These are phyloP conservation scores for Morelia viridis DNA, from an alignment of 2,797 vertebrate species.

Conservation along the genomic window DNA sequence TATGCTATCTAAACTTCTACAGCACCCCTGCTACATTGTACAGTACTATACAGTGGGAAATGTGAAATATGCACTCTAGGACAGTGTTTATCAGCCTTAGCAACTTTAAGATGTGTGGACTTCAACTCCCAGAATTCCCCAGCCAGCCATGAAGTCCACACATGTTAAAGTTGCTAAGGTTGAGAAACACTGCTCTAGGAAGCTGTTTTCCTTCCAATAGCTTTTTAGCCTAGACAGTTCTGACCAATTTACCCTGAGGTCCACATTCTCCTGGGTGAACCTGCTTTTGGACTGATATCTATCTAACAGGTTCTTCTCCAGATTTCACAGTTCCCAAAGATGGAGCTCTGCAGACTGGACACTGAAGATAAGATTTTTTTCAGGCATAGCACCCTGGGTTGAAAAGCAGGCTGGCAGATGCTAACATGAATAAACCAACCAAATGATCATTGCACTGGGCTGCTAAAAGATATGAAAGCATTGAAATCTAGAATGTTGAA, in stretches of 20 bases:
- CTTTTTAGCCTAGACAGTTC: not conserved
- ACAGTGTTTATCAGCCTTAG: too few relatives aligned
- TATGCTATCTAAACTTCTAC: conserved; percentile 28
- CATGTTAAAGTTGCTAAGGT: too few relatives aligned
- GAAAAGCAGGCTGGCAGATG: not conserved
- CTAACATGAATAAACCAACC: not conserved
- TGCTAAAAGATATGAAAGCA: not conserved
- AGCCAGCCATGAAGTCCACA: too few relatives aligned
- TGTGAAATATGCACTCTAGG: not conserved
- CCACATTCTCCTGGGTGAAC: not conserved
- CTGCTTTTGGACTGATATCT: not conserved
- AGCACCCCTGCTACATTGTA: not conserved
- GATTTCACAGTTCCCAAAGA: not conserved
- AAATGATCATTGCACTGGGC: not conserved
- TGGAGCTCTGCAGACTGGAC: not conserved
- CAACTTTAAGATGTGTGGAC: too few relatives aligned
- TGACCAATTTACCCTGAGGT: not conserved
- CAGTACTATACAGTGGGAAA: not conserved
- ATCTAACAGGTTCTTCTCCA: not conserved
- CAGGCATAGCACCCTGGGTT: not conserved
- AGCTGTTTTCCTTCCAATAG: not conserved
- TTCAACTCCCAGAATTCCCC: too few relatives aligned
- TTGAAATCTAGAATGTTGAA: not conserved
- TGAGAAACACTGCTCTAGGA: not conserved
- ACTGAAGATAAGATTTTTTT: not conserved